Base-by-base conservation (phyloP, 2,113 vertebrate species). In the Carassius auratus region DNA sequence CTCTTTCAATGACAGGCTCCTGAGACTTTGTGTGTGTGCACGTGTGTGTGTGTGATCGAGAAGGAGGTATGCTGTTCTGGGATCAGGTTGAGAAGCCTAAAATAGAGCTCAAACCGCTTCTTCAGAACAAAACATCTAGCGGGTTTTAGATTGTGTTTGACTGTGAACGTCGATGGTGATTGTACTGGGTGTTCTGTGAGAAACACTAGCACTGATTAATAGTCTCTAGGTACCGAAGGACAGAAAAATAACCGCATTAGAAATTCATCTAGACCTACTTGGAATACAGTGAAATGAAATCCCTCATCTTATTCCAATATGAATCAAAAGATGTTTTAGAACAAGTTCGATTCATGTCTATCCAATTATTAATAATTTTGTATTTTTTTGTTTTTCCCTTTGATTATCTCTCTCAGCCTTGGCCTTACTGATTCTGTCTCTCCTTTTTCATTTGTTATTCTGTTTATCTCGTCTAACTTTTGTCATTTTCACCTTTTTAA, bases 121-220 rank as follows among this genome's bases (percentile, higher is more conserved):
- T 45, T 5, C 52, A 52, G 50, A 75, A 66, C 52, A 52, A 33
- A 75, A 75, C 76, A 12, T 19, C 74, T 78, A 59, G 75, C 6
- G 12, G 15, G 33, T 33, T 42, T 45, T 82, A 48, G 42, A 42
- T 66, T 30, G 73, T 91, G 90, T 83, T 86, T 87, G 87, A 83
- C 90, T 73, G 91, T 92, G 92, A 91, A 89, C 88, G 90, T 89
- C 33, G 82, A 81, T 85, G 85, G 79, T 89, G 90, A 87, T 90
- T 90, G 87, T 91, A 91, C 88, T 91, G 82, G 26, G 83, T 90
- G 87, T 90, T 88, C 84, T 92, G 89, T 92, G 88, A 89, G 88
- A 89, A 90, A 91, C 88, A 90, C 79, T 82, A 92, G 93, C 93
- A 94, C 94, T 94, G 93, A 93, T 89, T 89, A 69, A 55, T 85